Evolutionary conservation across 2,888 invertebrate genomes (phyloP), one percentile per base, ranked within the genome.

Genomic region (Pantelozetes paolii): DNA sequence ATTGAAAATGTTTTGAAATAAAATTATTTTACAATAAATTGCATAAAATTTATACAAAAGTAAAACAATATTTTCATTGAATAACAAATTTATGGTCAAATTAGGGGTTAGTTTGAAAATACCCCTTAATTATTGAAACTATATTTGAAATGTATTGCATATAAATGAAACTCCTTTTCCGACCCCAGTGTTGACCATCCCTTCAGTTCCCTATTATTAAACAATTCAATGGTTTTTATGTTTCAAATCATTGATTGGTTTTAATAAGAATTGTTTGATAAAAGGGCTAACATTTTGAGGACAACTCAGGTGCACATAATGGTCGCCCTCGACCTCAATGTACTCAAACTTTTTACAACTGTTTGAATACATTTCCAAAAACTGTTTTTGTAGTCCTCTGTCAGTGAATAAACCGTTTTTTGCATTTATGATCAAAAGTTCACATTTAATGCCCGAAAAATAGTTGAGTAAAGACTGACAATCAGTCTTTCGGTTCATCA

Each of bases 221-320:
- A n/a, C n/a, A n/a, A n/a, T 36, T 36, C 36, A 36, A 48, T 48
- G 6, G 48, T 48, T 48, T 28, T 48, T 50, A 15, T 67, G 40
- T 72, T 42, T n/a, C n/a, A n/a, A n/a, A n/a, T n/a, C 20, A 54
- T 74, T 48, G 45, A 74, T 30, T 26, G 69, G 45, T 72, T 50
- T 20, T 13, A 9, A 23, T 15, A 74, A 13, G 64, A 78, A 78
- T 13, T 45, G 42, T 70, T 78, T 75, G 30, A 78, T 74, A 70
- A 74, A 50, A 30, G 74, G 75, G 5, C 76, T 85, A 26, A 89
- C 82, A 77, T 81, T 80, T 79, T 87, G 85, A 1, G 90, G 88
- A 77, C 87, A 84, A 77, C 87, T 89, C 76, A 91, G 84, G 83
- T 91, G 90, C n/a, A 88, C 84, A 81, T 90, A 90, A 83, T 91